Percentiles rank a stretch among this genome's conserved stretches.
These are phyloP conservation scores for Autographa pulchrina DNA, from an alignment of 2,888 invertebrate species.

Conservation along the genomic window DNA sequence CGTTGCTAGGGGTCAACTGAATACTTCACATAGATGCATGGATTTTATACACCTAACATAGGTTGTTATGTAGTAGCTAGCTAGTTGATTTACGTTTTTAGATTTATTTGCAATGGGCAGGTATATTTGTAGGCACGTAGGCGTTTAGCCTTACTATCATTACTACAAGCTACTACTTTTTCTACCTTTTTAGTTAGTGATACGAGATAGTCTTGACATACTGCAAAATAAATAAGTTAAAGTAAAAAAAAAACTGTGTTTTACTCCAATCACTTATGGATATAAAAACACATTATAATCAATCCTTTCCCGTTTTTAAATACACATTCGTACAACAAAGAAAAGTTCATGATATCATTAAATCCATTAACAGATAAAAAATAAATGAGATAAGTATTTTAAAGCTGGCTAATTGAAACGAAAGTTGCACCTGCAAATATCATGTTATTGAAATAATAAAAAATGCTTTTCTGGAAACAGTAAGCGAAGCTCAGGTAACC, in stretches of 20 bases:
- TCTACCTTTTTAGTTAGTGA: too few species aligned
- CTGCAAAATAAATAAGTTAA: too few species aligned
- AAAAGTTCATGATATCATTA: not conserved
- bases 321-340: conserved; percentile 1
- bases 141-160: too few species aligned
- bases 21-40: not conserved
- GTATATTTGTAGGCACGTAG: too few species aligned
- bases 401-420: conserved; percentile 26
- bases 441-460: conserved; percentile 50
- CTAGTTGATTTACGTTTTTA: too few species aligned
- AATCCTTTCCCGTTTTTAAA: not conserved
- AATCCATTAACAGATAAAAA: conserved; percentile 7
- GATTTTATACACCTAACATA: too few species aligned
- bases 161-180: too few species aligned
- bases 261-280: not conserved
- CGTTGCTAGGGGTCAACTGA: not conserved
- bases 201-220: too few species aligned
- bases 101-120: too few species aligned
- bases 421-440: conserved; percentile 50
- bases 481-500: conserved; percentile 60
- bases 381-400: not conserved
- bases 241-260: not conserved
- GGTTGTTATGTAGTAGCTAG: too few species aligned
- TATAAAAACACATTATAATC: not conserved
- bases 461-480: conserved; percentile 56